Conservation (phyloP, 2,888 invertebrate species). For the Mesoligia furuncula region DNA sequence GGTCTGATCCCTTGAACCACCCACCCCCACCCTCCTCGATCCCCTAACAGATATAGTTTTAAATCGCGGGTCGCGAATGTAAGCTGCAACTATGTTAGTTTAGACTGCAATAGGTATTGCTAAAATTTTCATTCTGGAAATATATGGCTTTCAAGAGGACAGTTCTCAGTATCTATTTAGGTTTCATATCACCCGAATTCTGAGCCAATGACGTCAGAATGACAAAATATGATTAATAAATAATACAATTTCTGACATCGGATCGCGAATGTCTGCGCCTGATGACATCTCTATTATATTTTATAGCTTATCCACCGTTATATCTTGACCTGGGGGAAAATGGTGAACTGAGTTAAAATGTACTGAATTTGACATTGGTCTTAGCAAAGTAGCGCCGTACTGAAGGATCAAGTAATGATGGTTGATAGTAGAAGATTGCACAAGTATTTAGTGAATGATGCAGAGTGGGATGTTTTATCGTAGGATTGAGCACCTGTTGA, state of each 20-base stretch:
- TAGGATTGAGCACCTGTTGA: constrained; percentile 40
- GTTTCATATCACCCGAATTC: constrained; percentile 13
- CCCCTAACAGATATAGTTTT: not conserved
- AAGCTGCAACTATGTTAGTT: not conserved
- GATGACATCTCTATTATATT: constrained; percentile 54
- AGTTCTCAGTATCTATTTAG: constrained; percentile 1
- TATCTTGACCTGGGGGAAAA: not conserved
- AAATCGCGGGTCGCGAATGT: not conserved
- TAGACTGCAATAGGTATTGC: not conserved
- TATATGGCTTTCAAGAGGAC: not conserved
- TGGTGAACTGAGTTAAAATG: not conserved
- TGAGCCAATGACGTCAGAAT: constrained; percentile 32
- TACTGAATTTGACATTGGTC: not conserved
- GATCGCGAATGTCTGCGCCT: constrained; percentile 2
- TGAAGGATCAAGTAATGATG: constrained; percentile 9
- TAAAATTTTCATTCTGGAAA: not conserved
- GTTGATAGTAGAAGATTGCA: constrained; percentile 27
- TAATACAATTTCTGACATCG: constrained; percentile 41
- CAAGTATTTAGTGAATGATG: constrained; percentile 37
- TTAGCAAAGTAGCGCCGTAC: not conserved
- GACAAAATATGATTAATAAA: constrained; percentile 44
- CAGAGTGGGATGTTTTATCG: constrained; percentile 31
- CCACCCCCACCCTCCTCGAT: too few species aligned
- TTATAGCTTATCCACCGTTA: constrained; percentile 5
- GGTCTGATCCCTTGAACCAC: too few species aligned